Conservation (phyloP, 2,797 vertebrate species). For the Lacerta viridis region DNA sequence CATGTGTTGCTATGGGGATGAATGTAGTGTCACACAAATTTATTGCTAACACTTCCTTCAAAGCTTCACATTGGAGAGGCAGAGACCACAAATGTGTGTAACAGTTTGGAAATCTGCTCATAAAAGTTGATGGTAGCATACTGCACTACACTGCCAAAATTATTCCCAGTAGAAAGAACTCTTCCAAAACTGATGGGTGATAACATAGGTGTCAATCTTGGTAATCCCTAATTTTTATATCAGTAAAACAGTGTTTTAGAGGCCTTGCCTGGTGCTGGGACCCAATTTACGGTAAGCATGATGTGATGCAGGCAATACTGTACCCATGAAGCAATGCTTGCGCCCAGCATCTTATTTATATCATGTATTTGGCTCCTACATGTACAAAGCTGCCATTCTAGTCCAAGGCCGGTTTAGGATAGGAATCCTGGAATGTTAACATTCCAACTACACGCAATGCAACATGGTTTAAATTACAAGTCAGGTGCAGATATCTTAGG, state of each 20-base stretch:
- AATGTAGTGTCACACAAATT: slow-evolving; percentile 54
- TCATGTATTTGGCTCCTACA: neutral
- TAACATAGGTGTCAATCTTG: slow-evolving; percentile 34
- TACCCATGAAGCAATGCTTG: neutral
- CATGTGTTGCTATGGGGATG: slow-evolving; percentile 49
- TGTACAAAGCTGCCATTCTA: neutral
- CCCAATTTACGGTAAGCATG: slow-evolving; percentile 1
- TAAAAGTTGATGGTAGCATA: slow-evolving; percentile 29
- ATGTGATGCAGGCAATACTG: neutral
- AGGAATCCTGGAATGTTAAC: neutral
- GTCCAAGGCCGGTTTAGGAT: neutral
- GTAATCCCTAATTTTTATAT: slow-evolving; percentile 19
- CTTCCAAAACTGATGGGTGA: slow-evolving; percentile 35
- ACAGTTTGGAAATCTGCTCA: slow-evolving; percentile 38
- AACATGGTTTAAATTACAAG: neutral
- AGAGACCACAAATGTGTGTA: slow-evolving; percentile 39
- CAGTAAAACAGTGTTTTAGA: neutral
- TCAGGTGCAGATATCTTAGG: too few relatives aligned
- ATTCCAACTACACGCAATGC: neutral
- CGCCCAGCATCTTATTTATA: neutral
- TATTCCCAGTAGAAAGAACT: slow-evolving; percentile 14
- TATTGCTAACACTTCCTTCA: slow-evolving; percentile 45
- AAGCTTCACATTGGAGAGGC: slow-evolving; percentile 40
- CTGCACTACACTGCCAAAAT: slow-evolving; percentile 15
- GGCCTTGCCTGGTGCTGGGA: neutral